Percentiles rank a stretch among this genome's conserved stretches.
Evolutionary conservation across 2,888 invertebrate genomes (phyloP).

Genomic region (Mystacides longicornis): DNA sequence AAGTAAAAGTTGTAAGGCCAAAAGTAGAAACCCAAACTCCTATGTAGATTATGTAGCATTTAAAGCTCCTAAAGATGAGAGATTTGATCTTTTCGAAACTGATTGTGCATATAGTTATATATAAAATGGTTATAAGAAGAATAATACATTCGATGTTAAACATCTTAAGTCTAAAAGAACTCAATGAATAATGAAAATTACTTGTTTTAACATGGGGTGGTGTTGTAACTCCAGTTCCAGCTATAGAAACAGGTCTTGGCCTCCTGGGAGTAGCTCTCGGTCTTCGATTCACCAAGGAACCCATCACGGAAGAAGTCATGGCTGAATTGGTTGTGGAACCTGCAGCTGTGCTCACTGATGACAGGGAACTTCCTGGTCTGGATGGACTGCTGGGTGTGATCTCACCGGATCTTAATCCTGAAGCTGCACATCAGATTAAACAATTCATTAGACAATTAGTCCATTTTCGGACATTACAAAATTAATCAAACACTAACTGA

Average conservation of each 20-base stretch:
- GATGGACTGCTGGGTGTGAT: constrained; percentile 70
- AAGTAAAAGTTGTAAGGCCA: too few species aligned
- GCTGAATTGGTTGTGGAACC: constrained; percentile 54
- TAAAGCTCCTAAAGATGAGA: too few species aligned
- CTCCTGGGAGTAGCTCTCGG: constrained; percentile 57
- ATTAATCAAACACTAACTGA: too few species aligned
- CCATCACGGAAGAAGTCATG: constrained; percentile 54
- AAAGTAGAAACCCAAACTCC: too few species aligned
- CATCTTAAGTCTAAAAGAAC: neutral
- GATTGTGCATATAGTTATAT: too few species aligned
- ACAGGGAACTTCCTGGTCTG: constrained; percentile 82
- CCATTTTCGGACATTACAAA: too few species aligned
- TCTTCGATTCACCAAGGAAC: constrained; percentile 51
- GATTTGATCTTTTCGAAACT: too few species aligned
- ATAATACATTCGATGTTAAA: too few species aligned
- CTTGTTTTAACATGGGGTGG: constrained; percentile 38
- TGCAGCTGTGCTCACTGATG: constrained; percentile 48
- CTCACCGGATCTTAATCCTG: constrained; percentile 67
- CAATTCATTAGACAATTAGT: too few species aligned
- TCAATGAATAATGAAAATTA: constrained; percentile 29
- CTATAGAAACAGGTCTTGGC: constrained; percentile 75
- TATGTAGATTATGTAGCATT: too few species aligned
- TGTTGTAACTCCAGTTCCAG: constrained; percentile 72
- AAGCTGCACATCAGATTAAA: constrained; percentile 14
- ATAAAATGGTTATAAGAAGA: too few species aligned